A percentile compares a stretch with the other conserved stretches of the same genome.
These are phyloP conservation scores for Leptopilina boulardi DNA, from an alignment of 1,140 invertebrate species.

Conservation along the genomic window DNA sequence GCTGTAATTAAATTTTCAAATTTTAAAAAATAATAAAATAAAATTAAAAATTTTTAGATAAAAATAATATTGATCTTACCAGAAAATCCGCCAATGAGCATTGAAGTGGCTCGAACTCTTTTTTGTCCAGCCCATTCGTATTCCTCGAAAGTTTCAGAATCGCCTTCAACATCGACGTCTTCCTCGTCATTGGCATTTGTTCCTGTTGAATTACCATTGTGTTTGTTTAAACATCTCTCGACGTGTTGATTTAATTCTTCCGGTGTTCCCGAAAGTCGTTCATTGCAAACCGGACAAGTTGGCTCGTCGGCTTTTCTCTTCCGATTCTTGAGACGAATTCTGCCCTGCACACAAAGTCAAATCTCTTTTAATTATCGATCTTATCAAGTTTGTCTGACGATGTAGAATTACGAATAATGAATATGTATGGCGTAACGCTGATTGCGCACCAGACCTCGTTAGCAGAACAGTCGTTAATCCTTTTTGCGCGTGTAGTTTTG, in stretches of 20 bases:
- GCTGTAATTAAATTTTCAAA: constrained; percentile 56
- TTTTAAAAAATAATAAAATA: no score
- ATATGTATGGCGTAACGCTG: constrained; percentile 24
- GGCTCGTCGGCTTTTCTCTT: constrained; percentile 84
- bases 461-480: constrained; percentile 13
- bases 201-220: constrained; percentile 76
- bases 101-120: constrained; percentile 81
- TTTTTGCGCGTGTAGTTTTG: not conserved
- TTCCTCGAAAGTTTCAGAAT: constrained; percentile 83
- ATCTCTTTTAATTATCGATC: constrained; percentile 29
- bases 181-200: constrained; percentile 78
- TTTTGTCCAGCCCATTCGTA: constrained; percentile 90
- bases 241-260: constrained; percentile 88
- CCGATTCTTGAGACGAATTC: constrained; percentile 80
- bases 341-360: constrained; percentile 68
- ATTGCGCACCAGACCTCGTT: constrained; percentile 24
- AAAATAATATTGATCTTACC: constrained; percentile 75
- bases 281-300: constrained; percentile 87
- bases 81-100: constrained; percentile 84
- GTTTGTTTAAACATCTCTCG: constrained; percentile 82
- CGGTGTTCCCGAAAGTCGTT: constrained; percentile 78
- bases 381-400: constrained; percentile 15
- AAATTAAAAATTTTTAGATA: no score
- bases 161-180: constrained; percentile 83
- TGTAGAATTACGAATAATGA: constrained; percentile 17